Conservation (phyloP, 1,140 invertebrate genomes). For the Cecropterus lyciades region DNA sequence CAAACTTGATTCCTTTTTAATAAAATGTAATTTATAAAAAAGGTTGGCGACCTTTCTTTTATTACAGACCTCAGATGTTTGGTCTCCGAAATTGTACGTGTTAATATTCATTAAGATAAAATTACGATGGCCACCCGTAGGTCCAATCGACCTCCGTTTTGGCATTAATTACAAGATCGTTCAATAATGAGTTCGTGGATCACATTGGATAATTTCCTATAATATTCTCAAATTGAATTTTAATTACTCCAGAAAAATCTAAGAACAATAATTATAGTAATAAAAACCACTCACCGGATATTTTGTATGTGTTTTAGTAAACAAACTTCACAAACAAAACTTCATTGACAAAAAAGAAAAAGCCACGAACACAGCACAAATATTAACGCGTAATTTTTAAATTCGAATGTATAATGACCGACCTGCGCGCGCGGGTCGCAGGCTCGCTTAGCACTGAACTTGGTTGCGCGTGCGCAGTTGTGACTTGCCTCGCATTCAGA, state of each 20-base stretch:
- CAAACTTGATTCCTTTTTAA: too few relatives aligned
- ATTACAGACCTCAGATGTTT: too few relatives aligned
- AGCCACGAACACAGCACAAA: slow-evolving; percentile 23
- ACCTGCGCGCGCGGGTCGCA: slow-evolving; percentile 48
- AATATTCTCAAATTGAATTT: slow-evolving; percentile 23
- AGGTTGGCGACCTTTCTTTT: too few relatives aligned
- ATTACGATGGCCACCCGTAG: slow-evolving; percentile 13
- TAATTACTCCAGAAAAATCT: slow-evolving; percentile 1
- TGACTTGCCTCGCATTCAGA: slow-evolving; percentile 53
- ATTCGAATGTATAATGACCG: slow-evolving; percentile 40
- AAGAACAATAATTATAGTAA: neutral
- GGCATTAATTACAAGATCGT: slow-evolving; percentile 25
- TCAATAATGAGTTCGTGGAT: slow-evolving; percentile 22
- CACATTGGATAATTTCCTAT: slow-evolving; percentile 14
- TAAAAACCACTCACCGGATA: slow-evolving; percentile 10
- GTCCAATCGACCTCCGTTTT: slow-evolving; percentile 7
- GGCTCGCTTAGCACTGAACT: slow-evolving; percentile 66
- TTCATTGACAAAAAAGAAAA: slow-evolving; percentile 29
- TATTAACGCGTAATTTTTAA: slow-evolving; percentile 38
- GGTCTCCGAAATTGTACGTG: neutral
- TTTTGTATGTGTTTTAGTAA: neutral
- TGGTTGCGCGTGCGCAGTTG: slow-evolving; percentile 43
- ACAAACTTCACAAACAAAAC: slow-evolving; percentile 26
- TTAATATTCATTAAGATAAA: slow-evolving; percentile 25
- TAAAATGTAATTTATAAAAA: too few relatives aligned